phyloP scores from a whole-genome alignment of 2,888 invertebrate species.

The Eutolmus rufibarbis region DNA sequence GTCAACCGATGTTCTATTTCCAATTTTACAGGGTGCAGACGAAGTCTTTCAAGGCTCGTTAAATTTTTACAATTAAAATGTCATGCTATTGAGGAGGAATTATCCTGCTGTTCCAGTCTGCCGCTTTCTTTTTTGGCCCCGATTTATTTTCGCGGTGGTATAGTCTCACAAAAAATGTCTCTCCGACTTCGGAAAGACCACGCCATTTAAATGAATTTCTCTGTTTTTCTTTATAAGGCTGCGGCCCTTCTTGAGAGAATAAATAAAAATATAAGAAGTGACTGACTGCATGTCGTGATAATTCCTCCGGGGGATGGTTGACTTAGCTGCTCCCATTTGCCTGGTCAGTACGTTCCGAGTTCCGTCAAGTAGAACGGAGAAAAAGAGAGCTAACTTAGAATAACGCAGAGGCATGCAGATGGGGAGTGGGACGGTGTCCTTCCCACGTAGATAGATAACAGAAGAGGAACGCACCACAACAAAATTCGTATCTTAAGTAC shows the following conservation, averaged over 20 bases:
- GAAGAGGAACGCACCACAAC: neutral
- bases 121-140: neutral
- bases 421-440: neutral
- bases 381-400: neutral
- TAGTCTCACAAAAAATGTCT: neutral
- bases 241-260: neutral
- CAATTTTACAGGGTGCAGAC: neutral
- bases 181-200: neutral
- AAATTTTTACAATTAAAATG: conserved; percentile 47
- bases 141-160: neutral
- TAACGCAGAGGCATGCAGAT: neutral
- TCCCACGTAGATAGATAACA: neutral
- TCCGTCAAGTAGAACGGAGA: neutral
- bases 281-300: conserved; percentile 7
- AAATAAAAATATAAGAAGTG: neutral
- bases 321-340: conserved; percentile 7
- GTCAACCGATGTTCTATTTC: neutral
- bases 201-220: conserved; percentile 17
- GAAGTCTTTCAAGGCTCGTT: conserved; percentile 44
- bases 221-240: neutral
- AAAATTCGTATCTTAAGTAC: conserved; percentile 21
- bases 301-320: neutral
- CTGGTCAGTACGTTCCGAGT: conserved; percentile 17
- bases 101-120: neutral
- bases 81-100: conserved; percentile 36